Base-by-base conservation (phyloP, 1,140 invertebrate genomes). In the Gryon sp. region DNA sequence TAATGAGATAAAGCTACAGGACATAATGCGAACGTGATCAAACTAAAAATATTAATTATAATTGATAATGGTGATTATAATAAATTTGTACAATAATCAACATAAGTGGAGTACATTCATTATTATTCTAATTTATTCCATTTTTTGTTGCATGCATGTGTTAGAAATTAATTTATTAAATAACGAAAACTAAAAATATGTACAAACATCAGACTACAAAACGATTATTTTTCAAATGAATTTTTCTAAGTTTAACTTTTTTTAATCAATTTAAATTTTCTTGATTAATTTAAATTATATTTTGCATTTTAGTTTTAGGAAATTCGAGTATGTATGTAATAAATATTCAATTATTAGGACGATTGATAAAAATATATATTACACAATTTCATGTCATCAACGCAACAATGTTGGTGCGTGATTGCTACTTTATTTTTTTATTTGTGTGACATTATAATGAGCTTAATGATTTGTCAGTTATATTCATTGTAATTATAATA, bases 31-130 rank as follows among this genome's bases (percentile, higher is more conserved):
- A 84, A 80, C 76, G 79, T 84, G 82, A 80, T 85, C 81, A 83
- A 85, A 87, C 85, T 82, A 84, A 81, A 80, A 85, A 87, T 83
- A 85, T 84, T 87, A 82, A 82, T 83, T 85, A 87, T 87, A 86
- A 88, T 84, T 87, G 86, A 86, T 87, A 86, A 86, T 83, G 80
- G 79, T 83, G 82, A 87, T 87, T 87, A 88, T 87, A 87, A 88
- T 88, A 87, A 88, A 88, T 88, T 88, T 88, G 86, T 88, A 88
- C 86, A 88, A 87, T 88, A 87, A 88, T 86, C 82, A 86, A 86
- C 82, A 83, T 82, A 85, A 80, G 81, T 85, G 82, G 86, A 80
- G 75, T 83, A 26, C 55, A 50, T 77, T 53, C 8, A 48, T 59
- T 41, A 26, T 52, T 53, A 18, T 7, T 53, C 57, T 69, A 18